These are phyloP conservation scores for Serrognathus titanus DNA, from an alignment of 2,888 invertebrate species.

Conservation along the genomic window DNA sequence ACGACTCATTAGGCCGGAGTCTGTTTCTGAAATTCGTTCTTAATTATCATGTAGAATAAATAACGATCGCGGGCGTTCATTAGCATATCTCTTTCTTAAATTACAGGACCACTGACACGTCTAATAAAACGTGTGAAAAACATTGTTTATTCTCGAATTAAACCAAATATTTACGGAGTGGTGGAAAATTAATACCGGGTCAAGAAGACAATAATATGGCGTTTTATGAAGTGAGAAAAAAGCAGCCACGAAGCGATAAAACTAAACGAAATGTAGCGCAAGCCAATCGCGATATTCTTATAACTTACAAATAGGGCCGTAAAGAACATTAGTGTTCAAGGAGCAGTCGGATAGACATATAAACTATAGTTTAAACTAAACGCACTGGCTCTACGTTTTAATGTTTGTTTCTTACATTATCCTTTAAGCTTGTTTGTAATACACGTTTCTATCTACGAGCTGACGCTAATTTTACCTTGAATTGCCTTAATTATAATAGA, in stretches of 20 bases:
- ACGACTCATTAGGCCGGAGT: not conserved
- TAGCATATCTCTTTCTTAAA: no score
- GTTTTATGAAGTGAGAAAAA: not conserved
- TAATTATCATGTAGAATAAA: not conserved
- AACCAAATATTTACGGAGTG: no score
- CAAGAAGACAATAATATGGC: no score
- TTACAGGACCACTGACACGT: no score
- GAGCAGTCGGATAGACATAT: conserved; percentile 2
- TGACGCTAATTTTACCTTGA: conserved; percentile 3
- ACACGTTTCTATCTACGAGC: not conserved
- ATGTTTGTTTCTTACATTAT: conserved; percentile 1
- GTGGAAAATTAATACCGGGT: no score
- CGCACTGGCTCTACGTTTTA: conserved; percentile 5
- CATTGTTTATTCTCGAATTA: no score
- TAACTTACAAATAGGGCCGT: conserved; percentile 7
- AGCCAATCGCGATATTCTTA: conserved; percentile 3
- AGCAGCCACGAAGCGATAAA: not conserved
- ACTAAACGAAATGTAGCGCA: not conserved
- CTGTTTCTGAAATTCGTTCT: not conserved
- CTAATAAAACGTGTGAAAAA: no score
- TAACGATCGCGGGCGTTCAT: not conserved
- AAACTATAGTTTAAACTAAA: conserved; percentile 6
- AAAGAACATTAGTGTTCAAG: conserved; percentile 7
- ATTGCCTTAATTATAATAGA: conserved; percentile 2
- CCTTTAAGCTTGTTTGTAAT: not conserved